Percentiles rank a stretch among this genome's conserved stretches.
Conservation (phyloP, 2,888 invertebrate species). For the Smittia aterrima region DNA sequence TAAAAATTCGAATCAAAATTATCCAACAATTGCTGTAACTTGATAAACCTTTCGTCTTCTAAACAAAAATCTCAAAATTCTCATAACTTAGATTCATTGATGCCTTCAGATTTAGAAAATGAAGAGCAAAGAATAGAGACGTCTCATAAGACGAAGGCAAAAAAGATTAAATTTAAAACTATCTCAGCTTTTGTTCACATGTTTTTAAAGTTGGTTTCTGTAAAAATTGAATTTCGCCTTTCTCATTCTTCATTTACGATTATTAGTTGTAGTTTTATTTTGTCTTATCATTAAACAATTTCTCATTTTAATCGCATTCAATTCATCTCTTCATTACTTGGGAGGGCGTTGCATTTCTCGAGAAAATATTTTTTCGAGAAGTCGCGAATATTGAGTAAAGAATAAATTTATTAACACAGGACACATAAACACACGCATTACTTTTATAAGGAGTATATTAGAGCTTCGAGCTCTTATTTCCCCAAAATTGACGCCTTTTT, state of each 20-base stretch:
- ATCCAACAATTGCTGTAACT: too few relatives aligned
- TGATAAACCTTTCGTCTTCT: too few relatives aligned
- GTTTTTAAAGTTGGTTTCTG: not conserved
- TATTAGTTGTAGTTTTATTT: not conserved
- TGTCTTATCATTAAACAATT: not conserved
- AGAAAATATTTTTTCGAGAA: too few relatives aligned
- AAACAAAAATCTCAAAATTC: too few relatives aligned
- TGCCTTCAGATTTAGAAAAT: too few relatives aligned
- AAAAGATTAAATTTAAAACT: not conserved
- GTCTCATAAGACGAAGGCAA: not conserved
- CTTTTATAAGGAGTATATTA: not conserved
- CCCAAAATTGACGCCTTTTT: slow-evolving; percentile 1
- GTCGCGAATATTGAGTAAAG: too few relatives aligned
- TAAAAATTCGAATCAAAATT: too few relatives aligned
- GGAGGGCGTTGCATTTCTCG: too few relatives aligned
- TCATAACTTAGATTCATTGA: too few relatives aligned
- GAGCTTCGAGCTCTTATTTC: not conserved
- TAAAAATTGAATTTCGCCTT: not conserved
- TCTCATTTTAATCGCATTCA: not conserved
- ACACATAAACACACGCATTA: slow-evolving; percentile 14
- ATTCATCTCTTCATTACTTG: too few relatives aligned
- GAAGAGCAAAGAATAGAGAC: too few relatives aligned
- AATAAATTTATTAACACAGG: slow-evolving; percentile 36
- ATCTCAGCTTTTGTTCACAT: not conserved
- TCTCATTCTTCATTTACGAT: not conserved